Conservation (phyloP, 2,888 invertebrate genomes). For the Clitarchus hookeri region DNA sequence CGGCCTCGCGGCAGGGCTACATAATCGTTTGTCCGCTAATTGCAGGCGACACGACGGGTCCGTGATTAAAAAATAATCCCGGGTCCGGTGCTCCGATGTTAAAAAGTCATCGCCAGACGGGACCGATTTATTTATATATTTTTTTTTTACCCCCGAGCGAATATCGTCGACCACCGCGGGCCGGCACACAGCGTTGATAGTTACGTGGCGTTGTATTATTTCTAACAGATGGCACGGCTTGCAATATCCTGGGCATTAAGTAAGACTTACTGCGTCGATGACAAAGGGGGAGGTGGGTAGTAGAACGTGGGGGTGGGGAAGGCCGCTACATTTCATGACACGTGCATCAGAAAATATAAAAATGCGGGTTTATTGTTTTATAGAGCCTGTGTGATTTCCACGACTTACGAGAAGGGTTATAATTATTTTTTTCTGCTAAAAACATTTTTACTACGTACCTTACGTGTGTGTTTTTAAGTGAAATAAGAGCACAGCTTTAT, state of each 20-base stretch:
- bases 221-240: not conserved
- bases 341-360: too few species aligned
- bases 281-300: too few species aligned
- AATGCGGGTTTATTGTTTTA: too few species aligned
- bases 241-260: not conserved
- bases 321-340: too few species aligned
- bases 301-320: too few species aligned
- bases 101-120: conserved; percentile 4
- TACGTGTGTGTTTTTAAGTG: too few species aligned
- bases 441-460: too few species aligned
- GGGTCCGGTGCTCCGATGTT: not conserved
- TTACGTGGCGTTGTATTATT: conserved; percentile 1
- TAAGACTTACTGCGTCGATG: not conserved
- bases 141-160: not conserved
- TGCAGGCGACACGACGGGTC: not conserved
- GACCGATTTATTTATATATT: conserved; percentile 11
- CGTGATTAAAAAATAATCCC: conserved; percentile 14
- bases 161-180: not conserved
- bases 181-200: not conserved
- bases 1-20: not conserved
- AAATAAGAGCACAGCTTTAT: too few species aligned
- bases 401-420: too few species aligned
- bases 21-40: conserved; percentile 6
- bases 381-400: too few species aligned
- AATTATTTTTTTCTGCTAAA: too few species aligned